These are phyloP conservation scores for Varecia variegata DNA, from an alignment of 2,797 vertebrate genomes.

Conservation along the genomic window DNA sequence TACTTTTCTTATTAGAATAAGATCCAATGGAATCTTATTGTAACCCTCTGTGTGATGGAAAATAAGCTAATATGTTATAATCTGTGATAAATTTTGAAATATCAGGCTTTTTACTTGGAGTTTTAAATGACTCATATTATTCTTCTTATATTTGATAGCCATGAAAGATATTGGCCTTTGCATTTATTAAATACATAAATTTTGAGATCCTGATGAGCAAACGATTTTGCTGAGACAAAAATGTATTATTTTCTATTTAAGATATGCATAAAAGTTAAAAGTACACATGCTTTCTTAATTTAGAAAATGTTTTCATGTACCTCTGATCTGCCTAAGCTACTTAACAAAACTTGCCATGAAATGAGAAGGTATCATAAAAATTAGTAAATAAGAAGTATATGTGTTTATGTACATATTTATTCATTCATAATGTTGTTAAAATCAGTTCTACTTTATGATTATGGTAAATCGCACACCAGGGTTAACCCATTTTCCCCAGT, in stretches of 20 bases:
- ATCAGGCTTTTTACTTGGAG: background rate
- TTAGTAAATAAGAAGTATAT: constrained; percentile 16
- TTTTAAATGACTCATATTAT: background rate
- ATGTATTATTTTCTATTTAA: constrained; percentile 53
- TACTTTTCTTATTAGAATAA: background rate
- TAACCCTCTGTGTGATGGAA: background rate
- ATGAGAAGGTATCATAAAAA: constrained; percentile 54
- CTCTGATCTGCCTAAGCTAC: background rate
- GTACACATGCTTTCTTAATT: background rate
- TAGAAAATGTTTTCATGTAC: constrained; percentile 26
- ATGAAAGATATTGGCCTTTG: background rate
- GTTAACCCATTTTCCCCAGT: constrained; percentile 67
- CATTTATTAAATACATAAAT: constrained; percentile 18
- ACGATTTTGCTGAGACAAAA: background rate
- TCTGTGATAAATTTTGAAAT: background rate
- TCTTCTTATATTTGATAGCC: background rate
- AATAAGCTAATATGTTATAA: background rate
- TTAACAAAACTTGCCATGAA: constrained; percentile 53
- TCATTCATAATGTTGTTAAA: constrained; percentile 68
- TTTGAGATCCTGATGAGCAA: background rate
- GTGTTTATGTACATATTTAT: constrained; percentile 64
- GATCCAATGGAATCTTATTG: background rate
- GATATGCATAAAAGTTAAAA: constrained; percentile 22
- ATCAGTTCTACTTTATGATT: constrained; percentile 73
- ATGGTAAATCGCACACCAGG: constrained; percentile 51